phyloP scores from a whole-genome alignment of 2,888 invertebrate genomes.

The Eristalis intricaria region DNA sequence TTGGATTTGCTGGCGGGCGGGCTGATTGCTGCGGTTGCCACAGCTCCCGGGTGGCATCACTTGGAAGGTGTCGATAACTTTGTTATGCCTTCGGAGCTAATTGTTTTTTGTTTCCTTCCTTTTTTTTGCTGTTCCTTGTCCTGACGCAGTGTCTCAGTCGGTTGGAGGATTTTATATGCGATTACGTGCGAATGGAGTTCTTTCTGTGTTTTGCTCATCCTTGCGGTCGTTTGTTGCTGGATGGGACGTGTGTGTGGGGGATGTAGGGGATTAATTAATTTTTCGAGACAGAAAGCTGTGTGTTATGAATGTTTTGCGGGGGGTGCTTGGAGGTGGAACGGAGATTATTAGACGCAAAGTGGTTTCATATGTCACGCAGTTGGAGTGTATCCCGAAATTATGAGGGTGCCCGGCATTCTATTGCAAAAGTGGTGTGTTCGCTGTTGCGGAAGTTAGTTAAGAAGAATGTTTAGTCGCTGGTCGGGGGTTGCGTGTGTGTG shows the following conservation, averaged over 20 bases:
- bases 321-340: neutral
- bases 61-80: slow-evolving; percentile 45
- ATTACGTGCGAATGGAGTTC: slow-evolving; percentile 32
- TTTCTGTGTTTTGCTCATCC: neutral
- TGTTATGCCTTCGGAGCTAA: slow-evolving; percentile 34
- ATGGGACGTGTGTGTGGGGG: neutral
- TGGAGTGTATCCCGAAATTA: neutral
- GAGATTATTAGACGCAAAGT: slow-evolving; percentile 1
- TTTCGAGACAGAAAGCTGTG: neutral
- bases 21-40: slow-evolving; percentile 32
- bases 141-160: neutral
- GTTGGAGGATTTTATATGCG: slow-evolving; percentile 10
- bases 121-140: neutral
- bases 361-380: neutral
- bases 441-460: neutral
- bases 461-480: neutral
- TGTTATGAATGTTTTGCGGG: neutral
- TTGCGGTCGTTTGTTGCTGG: neutral
- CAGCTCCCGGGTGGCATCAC: slow-evolving; percentile 12
- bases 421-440: neutral
- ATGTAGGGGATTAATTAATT: neutral
- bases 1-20: slow-evolving; percentile 50
- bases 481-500: neutral
- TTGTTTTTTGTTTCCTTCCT: neutral
- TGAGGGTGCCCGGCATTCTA: neutral